Evolutionary conservation across 2,797 vertebrate genomes (phyloP).

Genomic region (Eupleurogrammus muticus): DNA sequence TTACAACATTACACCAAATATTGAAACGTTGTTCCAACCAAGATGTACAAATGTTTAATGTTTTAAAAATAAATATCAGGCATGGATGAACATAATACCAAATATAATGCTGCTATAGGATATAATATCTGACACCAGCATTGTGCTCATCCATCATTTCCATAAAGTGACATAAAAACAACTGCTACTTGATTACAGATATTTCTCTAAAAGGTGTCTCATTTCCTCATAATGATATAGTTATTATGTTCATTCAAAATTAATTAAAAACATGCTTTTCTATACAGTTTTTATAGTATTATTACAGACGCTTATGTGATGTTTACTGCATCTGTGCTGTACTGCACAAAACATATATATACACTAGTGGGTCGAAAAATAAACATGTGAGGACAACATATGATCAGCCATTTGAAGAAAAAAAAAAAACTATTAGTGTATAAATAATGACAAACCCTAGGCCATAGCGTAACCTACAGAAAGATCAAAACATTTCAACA

Average conservation of each 20-base stretch:
- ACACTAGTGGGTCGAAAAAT: background rate
- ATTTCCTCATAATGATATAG: background rate
- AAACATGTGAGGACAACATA: constrained; percentile 4
- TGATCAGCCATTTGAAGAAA: background rate
- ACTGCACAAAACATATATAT: background rate
- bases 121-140: background rate
- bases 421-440: constrained; percentile 6
- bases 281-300: constrained; percentile 1
- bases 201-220: background rate
- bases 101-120: too few relatives aligned
- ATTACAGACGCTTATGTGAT: background rate
- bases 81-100: background rate
- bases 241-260: background rate
- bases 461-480: constrained; percentile 18
- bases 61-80: background rate
- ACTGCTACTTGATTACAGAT: background rate
- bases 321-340: background rate
- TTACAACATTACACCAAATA: background rate
- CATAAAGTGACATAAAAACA: background rate
- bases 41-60: background rate
- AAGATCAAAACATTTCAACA: constrained; percentile 23
- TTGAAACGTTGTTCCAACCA: background rate
- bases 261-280: background rate
- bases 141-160: background rate
- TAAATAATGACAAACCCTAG: constrained; percentile 14